Base-by-base conservation (phyloP, 2,888 invertebrate genomes). In the Rhyacophila evoluta region DNA sequence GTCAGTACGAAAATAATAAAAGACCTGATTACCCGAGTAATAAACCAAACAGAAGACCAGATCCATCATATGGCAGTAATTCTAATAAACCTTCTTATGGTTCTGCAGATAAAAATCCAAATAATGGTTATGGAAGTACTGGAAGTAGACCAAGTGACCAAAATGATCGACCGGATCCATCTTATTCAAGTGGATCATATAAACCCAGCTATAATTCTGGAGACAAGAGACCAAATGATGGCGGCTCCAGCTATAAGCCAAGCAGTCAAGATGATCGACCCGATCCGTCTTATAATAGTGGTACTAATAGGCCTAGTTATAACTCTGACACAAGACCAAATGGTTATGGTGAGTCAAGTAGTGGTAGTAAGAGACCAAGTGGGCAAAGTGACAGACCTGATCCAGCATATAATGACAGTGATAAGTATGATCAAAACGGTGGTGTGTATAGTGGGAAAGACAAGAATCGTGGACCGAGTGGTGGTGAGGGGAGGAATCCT, bases 341-440 rank as follows among this genome's bases (percentile, higher is more conserved):
- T 27, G 74, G 78, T 41, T 80, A 83, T 77, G 79, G 75, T 72
- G 81, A 78, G 69, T 55, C 41, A 15, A 41, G 15, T 5, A 6
- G 55, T 72, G 33, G 37, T 37, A 37, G 68, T 38, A 37, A 69
- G 1, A 79, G 79, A 67, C 75, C 75, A 11, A 75, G 38, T 29
- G 41, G 70, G 29, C 38, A 75, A 27, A 38, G 70, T 70, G 70
- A 75, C 15, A 68, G 74, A 38, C 68, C 68, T 37, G 74, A 68
- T 10, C 68, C 55, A 12, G 74, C 67, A 28, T 73, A 73, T 41
- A 37, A 28, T 36, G 73, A 72, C 33, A 72, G n/a, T 55, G 55
- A 55, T 55, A 55, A 25, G 1, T 6, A 55, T 25, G 55, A 55
- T 15, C 33, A 72, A 72, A 36, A 15, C n/a, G 33, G 39, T 39